phyloP scores from a whole-genome alignment of 2,797 vertebrate genomes.

The Yasuhikotakia modesta region DNA sequence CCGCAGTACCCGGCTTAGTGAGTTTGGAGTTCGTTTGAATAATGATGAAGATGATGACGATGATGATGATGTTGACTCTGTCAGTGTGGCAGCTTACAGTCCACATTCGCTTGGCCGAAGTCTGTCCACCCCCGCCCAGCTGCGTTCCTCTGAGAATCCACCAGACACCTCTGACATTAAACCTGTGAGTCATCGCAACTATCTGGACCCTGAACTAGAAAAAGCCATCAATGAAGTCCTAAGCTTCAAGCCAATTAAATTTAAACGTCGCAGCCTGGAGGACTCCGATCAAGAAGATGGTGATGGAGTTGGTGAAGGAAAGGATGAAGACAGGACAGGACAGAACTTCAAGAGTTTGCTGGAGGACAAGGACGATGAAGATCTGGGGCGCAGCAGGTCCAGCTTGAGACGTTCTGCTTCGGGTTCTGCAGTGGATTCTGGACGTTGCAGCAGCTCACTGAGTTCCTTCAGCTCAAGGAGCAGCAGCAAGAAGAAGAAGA shows the following conservation, averaged over 20 bases:
- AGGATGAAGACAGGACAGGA: constrained; percentile 72
- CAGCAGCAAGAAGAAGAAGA: constrained; percentile 70
- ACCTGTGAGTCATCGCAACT: constrained; percentile 82
- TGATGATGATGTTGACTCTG: constrained; percentile 73
- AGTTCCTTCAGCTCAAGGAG: constrained; percentile 69
- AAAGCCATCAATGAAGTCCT: constrained; percentile 95
- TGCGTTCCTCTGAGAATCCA: constrained; percentile 72
- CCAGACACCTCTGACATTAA: constrained; percentile 68
- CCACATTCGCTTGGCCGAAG: constrained; percentile 84
- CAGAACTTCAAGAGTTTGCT: constrained; percentile 64
- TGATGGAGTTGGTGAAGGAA: constrained; percentile 66
- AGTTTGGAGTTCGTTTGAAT: constrained; percentile 73
- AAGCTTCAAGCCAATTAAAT: constrained; percentile 88
- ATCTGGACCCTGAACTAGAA: constrained; percentile 93
- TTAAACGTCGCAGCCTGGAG: constrained; percentile 85
- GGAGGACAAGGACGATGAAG: constrained; percentile 57
- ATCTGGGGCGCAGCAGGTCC: constrained; percentile 65
- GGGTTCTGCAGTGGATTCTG: constrained; percentile 78
- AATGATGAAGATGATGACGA: constrained; percentile 71
- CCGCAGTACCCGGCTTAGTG: constrained; percentile 83
- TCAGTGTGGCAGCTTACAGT: constrained; percentile 79
- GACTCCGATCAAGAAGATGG: constrained; percentile 83
- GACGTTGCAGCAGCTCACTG: constrained; percentile 73
- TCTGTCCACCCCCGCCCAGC: constrained; percentile 83
- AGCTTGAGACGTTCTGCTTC: constrained; percentile 83